Evolutionary conservation across 2,113 vertebrate species (phyloP), one percentile per base, ranked within the genome.

Genomic region (Alligator mississippiensis): DNA sequence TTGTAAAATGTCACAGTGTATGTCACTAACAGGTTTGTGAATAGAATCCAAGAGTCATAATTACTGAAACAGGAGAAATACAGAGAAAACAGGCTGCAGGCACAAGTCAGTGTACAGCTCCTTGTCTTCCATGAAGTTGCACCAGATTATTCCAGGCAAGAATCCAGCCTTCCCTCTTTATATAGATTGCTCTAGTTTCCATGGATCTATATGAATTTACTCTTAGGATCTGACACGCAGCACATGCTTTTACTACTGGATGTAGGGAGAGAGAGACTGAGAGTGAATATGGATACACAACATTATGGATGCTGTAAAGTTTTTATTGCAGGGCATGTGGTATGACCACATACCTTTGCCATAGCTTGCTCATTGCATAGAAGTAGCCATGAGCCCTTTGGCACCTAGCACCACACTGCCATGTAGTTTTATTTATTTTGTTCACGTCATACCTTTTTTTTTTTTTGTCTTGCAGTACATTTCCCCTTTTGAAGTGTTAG

Each of bases 401-500:
- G 59, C 57, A 3, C 60, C 88, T 5, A 87, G 25, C 21, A 34
- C 68, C 59, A 64, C 19, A 68, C 61, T 60, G 25, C 81, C 62
- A 83, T 63, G 4, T 47, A 30, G 5, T 81, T 15, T 12, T 82
- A 93, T 92, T 63, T 63, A 38, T 84, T 91, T 92, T 92, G 64
- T 90, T 94, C 93, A 74, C 9, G 85, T 66, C 13, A 47, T 47
- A 47, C 47, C 47, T 47, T 47, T 47, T 70, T 57, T 22, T 57
- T 63, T 55, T 60, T 57, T 30, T 4, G 21, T 94, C 82, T 54
- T 87, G 16, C 78, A 66, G 27, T 14, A 82, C 76, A 66, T 91
- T 95, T 77, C 9, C 57, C 77, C 62, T 93, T 96, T 88, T 79
- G 38, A 94, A 90, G 47, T 57, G 76, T 92, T 96, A 82, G 96